phyloP scores from a whole-genome alignment of 2,888 invertebrate genomes.

The Eupithecia dodoneata region DNA sequence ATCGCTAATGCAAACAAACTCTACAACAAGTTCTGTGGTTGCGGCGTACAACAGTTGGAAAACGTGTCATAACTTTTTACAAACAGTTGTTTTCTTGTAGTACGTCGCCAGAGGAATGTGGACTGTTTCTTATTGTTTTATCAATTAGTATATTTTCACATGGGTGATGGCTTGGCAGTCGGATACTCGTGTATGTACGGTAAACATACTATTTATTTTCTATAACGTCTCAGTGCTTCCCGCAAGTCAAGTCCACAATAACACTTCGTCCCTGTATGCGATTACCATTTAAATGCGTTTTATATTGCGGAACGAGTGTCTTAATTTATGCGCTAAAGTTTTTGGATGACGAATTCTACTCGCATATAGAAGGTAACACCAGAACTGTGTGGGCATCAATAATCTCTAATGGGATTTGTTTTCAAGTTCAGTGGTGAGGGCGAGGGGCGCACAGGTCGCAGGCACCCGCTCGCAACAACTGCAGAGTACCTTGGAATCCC shows the following conservation, averaged over 20 bases:
- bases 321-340: constrained; percentile 55
- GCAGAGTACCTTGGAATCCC: background rate
- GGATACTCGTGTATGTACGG: constrained; percentile 79
- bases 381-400: constrained; percentile 46
- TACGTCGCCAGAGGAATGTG: constrained; percentile 75
- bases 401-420: constrained; percentile 56
- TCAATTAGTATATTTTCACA: constrained; percentile 78
- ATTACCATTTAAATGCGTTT: constrained; percentile 69
- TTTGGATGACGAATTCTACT: constrained; percentile 47
- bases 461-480: background rate
- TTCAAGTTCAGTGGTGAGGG: constrained; percentile 48
- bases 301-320: constrained; percentile 59
- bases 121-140: constrained; percentile 73
- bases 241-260: constrained; percentile 18
- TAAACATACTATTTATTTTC: constrained; percentile 32
- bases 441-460: constrained; percentile 16
- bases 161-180: constrained; percentile 84
- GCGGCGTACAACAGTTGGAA: constrained; percentile 64
- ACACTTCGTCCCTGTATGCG: constrained; percentile 70
- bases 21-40: constrained; percentile 57
- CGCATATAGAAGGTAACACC: constrained; percentile 37
- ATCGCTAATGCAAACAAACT: constrained; percentile 66
- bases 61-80: constrained; percentile 79
- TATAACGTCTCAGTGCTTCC: constrained; percentile 30
- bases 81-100: constrained; percentile 73